Evolutionary conservation across 2,888 invertebrate genomes (phyloP), one percentile per base, ranked within the genome.

Genomic region (Kryphioiulus occultus): DNA sequence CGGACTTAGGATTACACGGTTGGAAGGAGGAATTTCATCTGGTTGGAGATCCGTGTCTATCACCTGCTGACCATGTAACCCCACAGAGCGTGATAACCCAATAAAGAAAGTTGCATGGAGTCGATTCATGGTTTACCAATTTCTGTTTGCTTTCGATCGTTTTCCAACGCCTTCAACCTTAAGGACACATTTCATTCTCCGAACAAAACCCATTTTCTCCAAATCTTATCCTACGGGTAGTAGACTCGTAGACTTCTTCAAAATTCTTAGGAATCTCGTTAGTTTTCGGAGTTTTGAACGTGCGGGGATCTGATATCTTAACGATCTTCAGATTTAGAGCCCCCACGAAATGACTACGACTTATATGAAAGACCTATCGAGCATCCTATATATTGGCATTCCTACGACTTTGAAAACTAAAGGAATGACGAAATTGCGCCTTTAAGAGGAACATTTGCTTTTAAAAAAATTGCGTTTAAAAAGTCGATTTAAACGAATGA

Each of bases 71-170:
- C 59, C 9, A 59, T 12, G 59, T 5, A 59, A 59, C 26, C 10
- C 47, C 26, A 68, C 26, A 68, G 68, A 68, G 26, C 26, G 68
- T 68, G 68, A 22, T 68, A 68, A 68, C 68, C 68, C 26, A 68
- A 68, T 68, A 68, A 68, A 68, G 26, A 22, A 12, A 26, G 68
- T 68, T 68, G 30, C 68, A 68, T 68, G 12, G 68, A n/a, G 68
- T 68, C 68, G 68, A 68, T 68, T 68, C 68, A 68, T 68, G 68
- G 68, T 68, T 68, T 68, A 68, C 68, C 68, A 68, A 68, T 68
- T 68, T 68, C 68, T 68, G 68, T 68, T 68, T 68, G 68, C 68
- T 68, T 68, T 68, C 26, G 68, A 68, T 68, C 68, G 68, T 68
- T 68, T 68, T 68, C 68, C 26, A 26, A 68, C 68, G 68, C 26